Conservation (phyloP, 1,140 invertebrate species). For the Cotesia typhae region DNA sequence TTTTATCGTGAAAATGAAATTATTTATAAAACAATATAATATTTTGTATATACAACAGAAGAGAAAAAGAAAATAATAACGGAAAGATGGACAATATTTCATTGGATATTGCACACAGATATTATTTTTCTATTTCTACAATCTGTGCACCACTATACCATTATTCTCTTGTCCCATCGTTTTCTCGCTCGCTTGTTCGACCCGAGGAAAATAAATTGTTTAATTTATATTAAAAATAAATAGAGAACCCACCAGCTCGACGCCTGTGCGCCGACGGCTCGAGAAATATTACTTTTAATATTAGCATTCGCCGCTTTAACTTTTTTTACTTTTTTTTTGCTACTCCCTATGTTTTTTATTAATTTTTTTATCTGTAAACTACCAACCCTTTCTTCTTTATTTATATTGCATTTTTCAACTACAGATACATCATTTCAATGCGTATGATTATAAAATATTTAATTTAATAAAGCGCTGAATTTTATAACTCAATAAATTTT, state of each 20-base stretch:
- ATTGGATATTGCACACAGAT: conserved; percentile 58
- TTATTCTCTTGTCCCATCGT: conserved; percentile 13
- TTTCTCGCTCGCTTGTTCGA: conserved; percentile 32
- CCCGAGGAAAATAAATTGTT: conserved; percentile 45
- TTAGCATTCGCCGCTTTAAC: conserved; percentile 50
- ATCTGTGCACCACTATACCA: conserved; percentile 28
- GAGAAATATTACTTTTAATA: conserved; percentile 61
- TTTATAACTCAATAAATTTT: conserved; percentile 43
- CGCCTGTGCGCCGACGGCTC: conserved; percentile 48
- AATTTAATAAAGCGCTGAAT: conserved; percentile 17
- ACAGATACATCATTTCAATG: no score
- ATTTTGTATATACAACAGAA: conserved; percentile 1
- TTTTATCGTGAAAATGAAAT: neutral
- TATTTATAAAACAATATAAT: neutral
- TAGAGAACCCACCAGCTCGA: conserved; percentile 38
- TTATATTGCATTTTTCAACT: no score
- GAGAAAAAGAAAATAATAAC: conserved; percentile 12
- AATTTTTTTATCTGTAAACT: conserved; percentile 24
- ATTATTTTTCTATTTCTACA: conserved; percentile 60
- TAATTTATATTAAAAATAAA: conserved; percentile 49
- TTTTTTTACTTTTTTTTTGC: conserved; percentile 30
- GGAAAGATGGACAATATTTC: conserved; percentile 52
- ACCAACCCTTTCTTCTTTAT: neutral
- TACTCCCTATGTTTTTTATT: conserved; percentile 22
- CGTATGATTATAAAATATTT: no score